These are phyloP conservation scores for Flabesymbios commensalis DNA, from an alignment of 2,888 invertebrate genomes.

Conservation along the genomic window DNA sequence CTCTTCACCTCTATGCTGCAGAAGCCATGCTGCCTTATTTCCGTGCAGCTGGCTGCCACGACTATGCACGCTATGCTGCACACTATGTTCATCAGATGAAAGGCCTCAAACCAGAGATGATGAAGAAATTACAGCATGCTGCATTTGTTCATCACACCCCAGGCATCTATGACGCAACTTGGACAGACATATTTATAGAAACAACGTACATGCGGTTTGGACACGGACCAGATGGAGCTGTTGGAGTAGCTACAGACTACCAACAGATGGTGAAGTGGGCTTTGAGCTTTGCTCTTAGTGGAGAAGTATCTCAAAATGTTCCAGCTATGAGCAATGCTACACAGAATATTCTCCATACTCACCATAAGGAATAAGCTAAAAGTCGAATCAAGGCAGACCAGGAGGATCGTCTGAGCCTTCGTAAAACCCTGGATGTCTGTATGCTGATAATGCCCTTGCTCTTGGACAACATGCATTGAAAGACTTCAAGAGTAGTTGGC, in stretches of 20 bases:
- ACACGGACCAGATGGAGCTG: slow-evolving; percentile 10
- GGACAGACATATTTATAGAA: slow-evolving; percentile 16
- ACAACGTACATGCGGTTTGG: slow-evolving; percentile 10
- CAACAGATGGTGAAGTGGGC: slow-evolving; percentile 10
- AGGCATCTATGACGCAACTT: slow-evolving; percentile 4
- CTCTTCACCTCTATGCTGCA: slow-evolving; percentile 2
- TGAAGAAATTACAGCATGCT: slow-evolving; percentile 5
- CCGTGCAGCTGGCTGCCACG: slow-evolving; percentile 4
- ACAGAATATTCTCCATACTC: not conserved
- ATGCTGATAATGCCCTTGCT: slow-evolving; percentile 7
- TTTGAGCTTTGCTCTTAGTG: not conserved
- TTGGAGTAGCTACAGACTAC: not conserved
- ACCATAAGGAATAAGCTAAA: not conserved
- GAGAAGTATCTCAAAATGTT: slow-evolving; percentile 3
- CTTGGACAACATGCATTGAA: slow-evolving; percentile 4
- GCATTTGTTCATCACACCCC: slow-evolving; percentile 1
- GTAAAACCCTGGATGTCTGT: slow-evolving; percentile 4
- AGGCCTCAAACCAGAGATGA: not conserved
- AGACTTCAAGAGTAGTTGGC: slow-evolving; percentile 4
- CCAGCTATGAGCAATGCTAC: not conserved
- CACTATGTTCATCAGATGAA: not conserved
- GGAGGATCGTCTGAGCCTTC: not conserved
- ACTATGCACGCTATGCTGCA: slow-evolving; percentile 3
- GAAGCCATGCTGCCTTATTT: slow-evolving; percentile 8
- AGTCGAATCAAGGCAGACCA: not conserved